Evolutionary conservation across 2,113 vertebrate species (phyloP).

Genomic region (Aptenodytes patagonicus): DNA sequence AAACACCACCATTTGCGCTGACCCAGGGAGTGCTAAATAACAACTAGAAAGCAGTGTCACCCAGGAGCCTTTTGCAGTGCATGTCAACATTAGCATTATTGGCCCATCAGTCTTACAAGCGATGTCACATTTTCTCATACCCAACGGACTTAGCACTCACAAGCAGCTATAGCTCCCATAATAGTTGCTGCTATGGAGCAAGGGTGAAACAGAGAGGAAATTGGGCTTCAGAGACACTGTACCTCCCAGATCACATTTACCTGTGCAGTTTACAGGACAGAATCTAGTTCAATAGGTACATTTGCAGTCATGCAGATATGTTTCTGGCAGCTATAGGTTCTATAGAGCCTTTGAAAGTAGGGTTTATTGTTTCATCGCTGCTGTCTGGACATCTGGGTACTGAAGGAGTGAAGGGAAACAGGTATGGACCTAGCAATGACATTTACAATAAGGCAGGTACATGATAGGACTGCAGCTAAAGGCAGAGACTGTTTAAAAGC

Average conservation of each 20-base stretch:
- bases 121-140: neutral
- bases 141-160: neutral
- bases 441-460: slow-evolving; percentile 1
- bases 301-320: neutral
- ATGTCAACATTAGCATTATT: neutral
- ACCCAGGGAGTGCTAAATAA: neutral
- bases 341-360: neutral
- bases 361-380: neutral
- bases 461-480: neutral
- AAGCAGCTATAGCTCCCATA: neutral
- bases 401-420: neutral
- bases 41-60: neutral
- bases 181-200: neutral
- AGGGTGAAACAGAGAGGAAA: neutral
- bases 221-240: neutral
- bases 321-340: neutral
- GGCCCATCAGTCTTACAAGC: neutral
- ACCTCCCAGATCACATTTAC: neutral
- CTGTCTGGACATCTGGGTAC: neutral
- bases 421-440: neutral
- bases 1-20: neutral
- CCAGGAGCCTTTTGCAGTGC: neutral
- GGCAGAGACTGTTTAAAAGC: slow-evolving; percentile 11
- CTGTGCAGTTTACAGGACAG: neutral
- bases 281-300: neutral